Evolutionary conservation across 2,797 vertebrate genomes (phyloP).

Genomic region (Amniataba percoides): DNA sequence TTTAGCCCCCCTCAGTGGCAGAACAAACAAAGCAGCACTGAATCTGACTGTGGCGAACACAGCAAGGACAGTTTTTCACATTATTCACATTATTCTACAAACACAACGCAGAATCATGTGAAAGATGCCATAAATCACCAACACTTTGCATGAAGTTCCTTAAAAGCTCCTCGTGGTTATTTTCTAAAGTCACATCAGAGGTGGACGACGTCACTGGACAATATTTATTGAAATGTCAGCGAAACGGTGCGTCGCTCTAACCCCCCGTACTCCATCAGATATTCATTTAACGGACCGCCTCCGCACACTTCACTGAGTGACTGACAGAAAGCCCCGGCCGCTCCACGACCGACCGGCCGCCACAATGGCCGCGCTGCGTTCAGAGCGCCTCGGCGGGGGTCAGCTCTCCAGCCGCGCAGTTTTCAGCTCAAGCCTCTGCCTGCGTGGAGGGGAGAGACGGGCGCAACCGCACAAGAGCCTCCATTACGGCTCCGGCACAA

Average conservation of each 20-base stretch:
- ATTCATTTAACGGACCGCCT: conserved; percentile 53
- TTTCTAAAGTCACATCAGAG: not conserved
- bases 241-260: not conserved
- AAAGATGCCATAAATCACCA: not conserved
- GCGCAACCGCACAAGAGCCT: conserved; percentile 75
- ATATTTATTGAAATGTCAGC: not conserved
- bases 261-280: conserved; percentile 15
- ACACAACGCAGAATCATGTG: not conserved
- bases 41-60: not conserved
- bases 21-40: not conserved
- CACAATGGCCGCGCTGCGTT: conserved; percentile 53
- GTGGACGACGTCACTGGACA: not conserved
- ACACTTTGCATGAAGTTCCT: not conserved
- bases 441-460: conserved; percentile 54
- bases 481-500: conserved; percentile 81
- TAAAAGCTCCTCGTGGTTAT: not conserved
- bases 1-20: not conserved
- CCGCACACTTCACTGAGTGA: conserved; percentile 60
- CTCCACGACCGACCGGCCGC: conserved; percentile 36
- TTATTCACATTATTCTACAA: no score
- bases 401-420: conserved; percentile 73
- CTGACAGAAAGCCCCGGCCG: conserved; percentile 48
- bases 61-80: no score
- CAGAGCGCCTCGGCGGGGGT: conserved; percentile 64
- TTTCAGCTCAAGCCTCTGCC: conserved; percentile 73